Conservation (phyloP, 2,113 vertebrate genomes). For the Erinaceus europaeus region DNA sequence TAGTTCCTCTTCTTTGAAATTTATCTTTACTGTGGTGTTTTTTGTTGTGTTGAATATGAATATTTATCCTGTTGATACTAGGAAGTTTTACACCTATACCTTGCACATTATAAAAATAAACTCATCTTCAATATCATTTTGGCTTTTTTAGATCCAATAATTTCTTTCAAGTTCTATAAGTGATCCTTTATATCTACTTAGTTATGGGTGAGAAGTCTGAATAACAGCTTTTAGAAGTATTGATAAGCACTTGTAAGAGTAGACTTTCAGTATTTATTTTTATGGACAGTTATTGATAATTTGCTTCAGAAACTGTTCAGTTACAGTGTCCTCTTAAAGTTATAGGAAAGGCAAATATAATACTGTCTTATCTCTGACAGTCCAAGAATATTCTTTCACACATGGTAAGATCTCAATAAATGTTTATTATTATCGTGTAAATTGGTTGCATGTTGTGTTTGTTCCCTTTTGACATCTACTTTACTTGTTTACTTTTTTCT, state of each 20-base stretch:
- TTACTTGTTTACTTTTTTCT: neutral
- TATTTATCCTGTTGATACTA: constrained; percentile 27
- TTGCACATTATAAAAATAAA: neutral
- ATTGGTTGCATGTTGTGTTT: neutral
- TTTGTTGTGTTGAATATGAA: neutral
- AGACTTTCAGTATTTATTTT: neutral
- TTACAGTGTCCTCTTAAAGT: neutral
- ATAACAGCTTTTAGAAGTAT: neutral
- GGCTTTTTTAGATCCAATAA: neutral
- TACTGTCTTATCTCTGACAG: neutral
- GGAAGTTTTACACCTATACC: neutral
- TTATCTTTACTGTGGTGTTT: neutral
- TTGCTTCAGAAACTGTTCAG: neutral
- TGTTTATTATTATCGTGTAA: neutral
- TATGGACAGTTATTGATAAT: neutral
- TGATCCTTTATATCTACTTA: constrained; percentile 5
- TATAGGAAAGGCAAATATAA: neutral
- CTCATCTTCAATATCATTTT: neutral
- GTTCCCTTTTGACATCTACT: neutral
- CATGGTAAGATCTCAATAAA: neutral
- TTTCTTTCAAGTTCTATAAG: neutral
- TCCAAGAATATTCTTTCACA: neutral
- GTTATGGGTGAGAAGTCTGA: constrained; percentile 1
- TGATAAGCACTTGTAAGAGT: neutral
- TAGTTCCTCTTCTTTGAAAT: no score